Conservation (phyloP, 1,140 invertebrate species). For the Copidosoma floridanum region DNA sequence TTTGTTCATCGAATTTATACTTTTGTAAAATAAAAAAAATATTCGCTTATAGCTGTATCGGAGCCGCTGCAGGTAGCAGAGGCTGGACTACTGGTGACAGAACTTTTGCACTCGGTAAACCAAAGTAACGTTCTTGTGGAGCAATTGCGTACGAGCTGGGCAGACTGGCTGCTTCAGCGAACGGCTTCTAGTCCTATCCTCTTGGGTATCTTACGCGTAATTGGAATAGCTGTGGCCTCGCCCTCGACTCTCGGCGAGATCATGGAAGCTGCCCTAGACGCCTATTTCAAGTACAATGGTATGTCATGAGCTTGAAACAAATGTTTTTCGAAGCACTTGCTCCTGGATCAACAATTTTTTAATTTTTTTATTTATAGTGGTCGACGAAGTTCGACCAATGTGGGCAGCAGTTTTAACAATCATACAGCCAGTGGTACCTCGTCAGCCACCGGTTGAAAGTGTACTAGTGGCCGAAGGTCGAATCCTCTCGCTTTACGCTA, state of each 20-base stretch:
- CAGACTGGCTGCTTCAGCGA: conserved; percentile 49
- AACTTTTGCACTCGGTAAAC: conserved; percentile 56
- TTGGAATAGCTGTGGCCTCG: conserved; percentile 51
- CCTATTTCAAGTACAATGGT: conserved; percentile 57
- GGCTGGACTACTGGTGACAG: conserved; percentile 54
- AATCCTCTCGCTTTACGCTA: conserved; percentile 54
- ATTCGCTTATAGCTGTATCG: conserved; percentile 48
- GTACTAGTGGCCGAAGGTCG: conserved; percentile 51
- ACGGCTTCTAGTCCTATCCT: conserved; percentile 54
- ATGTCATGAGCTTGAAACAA: conserved; percentile 15
- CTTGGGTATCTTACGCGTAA: conserved; percentile 53
- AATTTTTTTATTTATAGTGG: conserved; percentile 35
- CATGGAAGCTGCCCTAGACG: conserved; percentile 55
- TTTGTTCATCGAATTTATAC: background rate
- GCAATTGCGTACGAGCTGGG: conserved; percentile 48
- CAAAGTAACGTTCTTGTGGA: conserved; percentile 48
- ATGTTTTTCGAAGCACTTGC: background rate
- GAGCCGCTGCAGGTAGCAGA: conserved; percentile 57
- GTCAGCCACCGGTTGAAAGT: conserved; percentile 52
- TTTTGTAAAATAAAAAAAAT: conserved; percentile 27
- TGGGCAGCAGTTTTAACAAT: conserved; percentile 53
- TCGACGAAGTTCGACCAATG: conserved; percentile 44
- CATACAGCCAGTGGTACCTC: conserved; percentile 51
- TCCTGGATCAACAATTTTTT: background rate
- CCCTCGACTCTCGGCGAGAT: conserved; percentile 52